phyloP scores from a whole-genome alignment of 2,113 vertebrate genomes.

The Genyomyrus donnyi region DNA sequence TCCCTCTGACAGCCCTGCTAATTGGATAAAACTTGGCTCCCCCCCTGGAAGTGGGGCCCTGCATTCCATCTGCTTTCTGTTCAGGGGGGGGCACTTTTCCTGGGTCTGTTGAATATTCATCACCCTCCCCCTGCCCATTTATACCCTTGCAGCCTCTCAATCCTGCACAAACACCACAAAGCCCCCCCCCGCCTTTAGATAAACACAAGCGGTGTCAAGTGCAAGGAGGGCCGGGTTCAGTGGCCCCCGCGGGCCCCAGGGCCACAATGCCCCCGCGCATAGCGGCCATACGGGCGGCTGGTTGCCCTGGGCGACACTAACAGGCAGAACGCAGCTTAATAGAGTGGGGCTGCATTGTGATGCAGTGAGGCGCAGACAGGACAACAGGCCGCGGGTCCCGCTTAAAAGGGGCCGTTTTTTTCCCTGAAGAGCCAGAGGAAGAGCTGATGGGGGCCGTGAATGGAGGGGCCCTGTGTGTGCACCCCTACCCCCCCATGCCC shows the following conservation, averaged over 20 bases:
- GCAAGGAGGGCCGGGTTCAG: constrained; percentile 83
- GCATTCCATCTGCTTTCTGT: constrained; percentile 74
- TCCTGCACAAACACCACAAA: constrained; percentile 70
- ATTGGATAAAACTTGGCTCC: constrained; percentile 86
- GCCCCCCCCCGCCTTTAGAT: constrained; percentile 79
- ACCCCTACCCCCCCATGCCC: constrained; percentile 18
- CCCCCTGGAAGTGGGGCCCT: constrained; percentile 65
- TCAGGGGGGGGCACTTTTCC: constrained; percentile 46
- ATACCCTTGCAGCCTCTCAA: constrained; percentile 14
- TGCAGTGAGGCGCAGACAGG: constrained; percentile 83
- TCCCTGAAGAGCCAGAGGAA: constrained; percentile 67
- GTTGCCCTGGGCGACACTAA: constrained; percentile 97
- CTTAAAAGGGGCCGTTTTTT: constrained; percentile 65
- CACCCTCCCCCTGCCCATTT: constrained; percentile 27
- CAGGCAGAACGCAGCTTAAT: constrained; percentile 99
- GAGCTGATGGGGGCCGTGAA: constrained; percentile 68
- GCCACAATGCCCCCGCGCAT: constrained; percentile 84
- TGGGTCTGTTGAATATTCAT: constrained; percentile 94
- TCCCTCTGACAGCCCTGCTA: constrained; percentile 98
- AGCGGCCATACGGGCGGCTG: constrained; percentile 92
- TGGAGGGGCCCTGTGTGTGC: constrained; percentile 47
- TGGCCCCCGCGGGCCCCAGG: constrained; percentile 74
- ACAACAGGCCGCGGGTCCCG: constrained; percentile 78
- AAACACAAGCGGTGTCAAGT: constrained; percentile 99
- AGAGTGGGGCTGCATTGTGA: constrained; percentile 99